Percentiles rank a stretch among this genome's conserved stretches.
These are phyloP conservation scores for Xerus rutilus DNA, from an alignment of 2,797 vertebrate genomes.

Conservation along the genomic window DNA sequence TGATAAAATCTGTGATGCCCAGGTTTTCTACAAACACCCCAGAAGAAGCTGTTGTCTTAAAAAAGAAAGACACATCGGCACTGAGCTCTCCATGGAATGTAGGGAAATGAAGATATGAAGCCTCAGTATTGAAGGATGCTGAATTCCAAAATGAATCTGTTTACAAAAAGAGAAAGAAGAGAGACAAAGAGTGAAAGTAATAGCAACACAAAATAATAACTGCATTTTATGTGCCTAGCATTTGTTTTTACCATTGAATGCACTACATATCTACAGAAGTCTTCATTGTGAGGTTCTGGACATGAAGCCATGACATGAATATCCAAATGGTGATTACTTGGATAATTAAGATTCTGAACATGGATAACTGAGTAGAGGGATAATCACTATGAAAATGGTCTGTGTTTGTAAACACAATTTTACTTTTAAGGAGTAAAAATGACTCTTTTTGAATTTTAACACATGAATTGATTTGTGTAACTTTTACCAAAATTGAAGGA, in stretches of 20 bases:
- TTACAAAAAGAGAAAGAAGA: constrained; percentile 58
- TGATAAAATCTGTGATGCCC: constrained; percentile 96
- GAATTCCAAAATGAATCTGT: constrained; percentile 94
- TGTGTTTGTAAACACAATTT: neutral
- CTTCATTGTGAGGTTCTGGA: neutral
- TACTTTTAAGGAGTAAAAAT: neutral
- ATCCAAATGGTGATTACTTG: neutral
- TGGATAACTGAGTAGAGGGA: neutral
- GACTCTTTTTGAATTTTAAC: neutral
- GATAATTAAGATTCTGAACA: neutral
- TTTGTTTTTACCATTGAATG: neutral
- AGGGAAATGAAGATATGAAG: constrained; percentile 95
- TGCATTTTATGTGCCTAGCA: neutral
- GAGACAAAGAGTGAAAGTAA: neutral
- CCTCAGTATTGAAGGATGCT: constrained; percentile 94
- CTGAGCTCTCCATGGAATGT: constrained; percentile 95
- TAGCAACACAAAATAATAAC: neutral
- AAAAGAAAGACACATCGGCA: constrained; percentile 95
- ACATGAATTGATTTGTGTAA: neutral
- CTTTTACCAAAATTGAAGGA: neutral
- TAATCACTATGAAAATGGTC: neutral
- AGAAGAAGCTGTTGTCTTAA: constrained; percentile 94
- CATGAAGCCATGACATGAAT: neutral
- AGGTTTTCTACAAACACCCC: constrained; percentile 96
- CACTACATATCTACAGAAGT: neutral